phyloP scores from a whole-genome alignment of 2,888 invertebrate genomes.

The Pachymerium ferrugineum region DNA sequence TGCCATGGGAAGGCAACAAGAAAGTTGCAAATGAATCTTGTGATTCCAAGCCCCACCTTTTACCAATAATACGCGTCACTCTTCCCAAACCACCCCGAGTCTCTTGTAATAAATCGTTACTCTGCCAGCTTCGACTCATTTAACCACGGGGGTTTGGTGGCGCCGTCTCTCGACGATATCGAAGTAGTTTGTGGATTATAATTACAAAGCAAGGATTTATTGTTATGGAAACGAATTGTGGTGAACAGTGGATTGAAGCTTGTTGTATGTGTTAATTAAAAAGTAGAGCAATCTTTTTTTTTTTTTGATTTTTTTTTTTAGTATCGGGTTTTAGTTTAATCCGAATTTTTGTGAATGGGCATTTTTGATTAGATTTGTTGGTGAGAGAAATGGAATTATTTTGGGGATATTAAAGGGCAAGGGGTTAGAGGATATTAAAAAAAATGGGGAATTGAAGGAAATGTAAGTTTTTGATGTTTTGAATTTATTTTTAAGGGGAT shows the following conservation, averaged over 20 bases:
- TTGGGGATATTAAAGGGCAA: too few species aligned
- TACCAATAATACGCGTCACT: background rate
- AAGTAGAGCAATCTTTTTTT: background rate
- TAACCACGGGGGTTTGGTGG: background rate
- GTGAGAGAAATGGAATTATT: too few species aligned
- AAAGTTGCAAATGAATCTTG: background rate
- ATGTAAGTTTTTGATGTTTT: too few species aligned
- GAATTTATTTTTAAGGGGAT: too few species aligned
- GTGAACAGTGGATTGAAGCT: background rate
- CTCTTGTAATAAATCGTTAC: background rate
- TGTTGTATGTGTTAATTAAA: constrained; percentile 5
- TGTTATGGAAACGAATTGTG: background rate
- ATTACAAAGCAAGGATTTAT: constrained; percentile 18
- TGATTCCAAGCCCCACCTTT: too few species aligned
- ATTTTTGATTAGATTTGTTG: too few species aligned
- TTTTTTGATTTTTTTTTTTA: too few species aligned
- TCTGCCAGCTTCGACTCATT: background rate
- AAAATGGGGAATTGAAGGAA: too few species aligned
- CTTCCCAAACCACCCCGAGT: background rate
- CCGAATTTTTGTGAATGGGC: too few species aligned
- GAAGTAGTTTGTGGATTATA: constrained; percentile 1
- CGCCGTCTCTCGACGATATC: constrained; percentile 7
- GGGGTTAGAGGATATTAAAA: too few species aligned
- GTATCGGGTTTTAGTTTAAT: too few species aligned
- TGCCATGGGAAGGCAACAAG: background rate